Percentiles rank a stretch among this genome's conserved stretches.
These are phyloP conservation scores for Aphidius ervi DNA, from an alignment of 1,140 invertebrate genomes.

Conservation along the genomic window DNA sequence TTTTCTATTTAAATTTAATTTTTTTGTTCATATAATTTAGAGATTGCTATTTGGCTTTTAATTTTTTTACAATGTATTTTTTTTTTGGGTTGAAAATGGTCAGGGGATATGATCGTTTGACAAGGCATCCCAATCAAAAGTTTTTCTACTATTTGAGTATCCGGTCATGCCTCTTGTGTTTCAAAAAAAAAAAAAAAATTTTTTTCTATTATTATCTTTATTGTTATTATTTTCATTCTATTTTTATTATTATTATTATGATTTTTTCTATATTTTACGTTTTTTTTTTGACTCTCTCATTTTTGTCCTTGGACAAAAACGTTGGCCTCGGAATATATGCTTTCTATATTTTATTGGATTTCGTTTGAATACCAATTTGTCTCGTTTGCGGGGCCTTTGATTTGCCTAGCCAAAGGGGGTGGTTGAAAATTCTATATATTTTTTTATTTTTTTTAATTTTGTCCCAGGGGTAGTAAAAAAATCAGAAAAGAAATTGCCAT, in stretches of 20 bases:
- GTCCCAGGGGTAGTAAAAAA: slow-evolving; percentile 8
- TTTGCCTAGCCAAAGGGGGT: slow-evolving; percentile 8
- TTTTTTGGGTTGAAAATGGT: background rate
- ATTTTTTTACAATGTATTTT: background rate
- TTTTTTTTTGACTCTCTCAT: slow-evolving; percentile 9
- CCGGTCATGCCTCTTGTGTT: slow-evolving; percentile 19
- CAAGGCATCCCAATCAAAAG: slow-evolving; percentile 41
- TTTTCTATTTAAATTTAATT: too few species aligned
- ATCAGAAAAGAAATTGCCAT: slow-evolving; percentile 13
- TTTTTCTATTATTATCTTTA: too few species aligned
- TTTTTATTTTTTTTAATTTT: background rate
- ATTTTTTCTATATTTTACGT: slow-evolving; percentile 1
- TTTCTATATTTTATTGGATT: slow-evolving; percentile 37
- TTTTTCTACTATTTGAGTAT: slow-evolving; percentile 29
- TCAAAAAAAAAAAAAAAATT: too few species aligned
- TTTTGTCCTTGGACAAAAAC: slow-evolving; percentile 7
- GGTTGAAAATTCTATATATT: background rate
- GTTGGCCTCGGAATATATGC: slow-evolving; percentile 15
- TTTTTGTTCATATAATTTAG: background rate
- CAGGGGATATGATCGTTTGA: slow-evolving; percentile 29
- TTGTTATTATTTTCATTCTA: background rate
- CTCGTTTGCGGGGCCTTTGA: slow-evolving; percentile 28
- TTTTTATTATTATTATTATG: background rate
- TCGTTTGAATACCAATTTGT: slow-evolving; percentile 35
- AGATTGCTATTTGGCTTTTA: background rate